phyloP scores from a whole-genome alignment of 2,113 vertebrate genomes.

The Ochotona curzoniae region DNA sequence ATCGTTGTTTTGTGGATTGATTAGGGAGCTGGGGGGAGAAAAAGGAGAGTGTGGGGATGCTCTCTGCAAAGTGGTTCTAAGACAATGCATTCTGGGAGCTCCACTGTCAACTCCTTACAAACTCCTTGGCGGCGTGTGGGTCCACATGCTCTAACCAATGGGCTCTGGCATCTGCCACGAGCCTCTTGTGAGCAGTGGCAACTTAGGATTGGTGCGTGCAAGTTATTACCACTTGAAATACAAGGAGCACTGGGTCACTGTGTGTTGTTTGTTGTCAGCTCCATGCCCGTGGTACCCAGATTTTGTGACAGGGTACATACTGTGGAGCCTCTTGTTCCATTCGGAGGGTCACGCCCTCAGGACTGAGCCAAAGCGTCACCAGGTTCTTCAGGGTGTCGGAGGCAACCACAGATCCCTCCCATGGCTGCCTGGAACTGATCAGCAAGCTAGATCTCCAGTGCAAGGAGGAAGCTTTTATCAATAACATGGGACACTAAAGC shows the following conservation, averaged over 20 bases:
- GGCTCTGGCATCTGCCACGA: not conserved
- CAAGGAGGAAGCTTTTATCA: not conserved
- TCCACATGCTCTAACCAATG: not conserved
- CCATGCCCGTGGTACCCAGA: not conserved
- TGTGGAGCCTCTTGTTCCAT: not conserved
- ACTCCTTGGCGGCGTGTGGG: not conserved
- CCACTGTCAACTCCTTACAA: not conserved
- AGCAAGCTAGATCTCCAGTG: not conserved
- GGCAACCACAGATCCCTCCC: too few relatives aligned
- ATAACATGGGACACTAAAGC: not conserved
- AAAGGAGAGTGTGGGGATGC: not conserved
- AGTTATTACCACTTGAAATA: not conserved
- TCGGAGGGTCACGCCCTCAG: not conserved
- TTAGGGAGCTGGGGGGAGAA: not conserved
- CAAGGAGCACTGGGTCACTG: not conserved
- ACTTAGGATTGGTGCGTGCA: not conserved
- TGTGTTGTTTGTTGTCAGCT: not conserved
- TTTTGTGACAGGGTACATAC: not conserved
- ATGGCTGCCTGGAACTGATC: not conserved
- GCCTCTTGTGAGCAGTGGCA: not conserved
- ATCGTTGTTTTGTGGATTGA: too few relatives aligned
- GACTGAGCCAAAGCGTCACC: not conserved
- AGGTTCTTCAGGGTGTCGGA: not conserved
- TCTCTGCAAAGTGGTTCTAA: conserved; percentile 28
- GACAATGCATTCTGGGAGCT: not conserved